Conservation (phyloP, 2,888 invertebrate genomes). For the Barypeithes pellucidus region DNA sequence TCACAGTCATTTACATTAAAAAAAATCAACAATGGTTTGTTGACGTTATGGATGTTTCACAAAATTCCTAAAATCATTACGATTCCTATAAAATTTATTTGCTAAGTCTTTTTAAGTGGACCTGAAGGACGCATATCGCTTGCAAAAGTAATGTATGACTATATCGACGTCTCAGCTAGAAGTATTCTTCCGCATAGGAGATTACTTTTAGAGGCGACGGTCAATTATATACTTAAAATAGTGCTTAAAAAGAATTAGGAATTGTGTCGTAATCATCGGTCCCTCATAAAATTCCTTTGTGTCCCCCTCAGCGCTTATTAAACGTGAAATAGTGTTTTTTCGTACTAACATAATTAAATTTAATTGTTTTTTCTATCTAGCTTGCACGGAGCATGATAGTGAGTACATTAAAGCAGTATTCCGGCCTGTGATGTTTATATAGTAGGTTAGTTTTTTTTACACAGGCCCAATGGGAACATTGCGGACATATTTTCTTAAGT, state of each 20-base stretch:
- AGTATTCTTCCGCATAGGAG: no score
- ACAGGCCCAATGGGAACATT: no score
- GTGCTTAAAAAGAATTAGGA: neutral
- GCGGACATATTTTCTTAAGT: no score
- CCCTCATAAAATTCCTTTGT: slow-evolving; percentile 6
- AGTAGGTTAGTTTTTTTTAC: neutral
- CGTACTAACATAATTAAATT: slow-evolving; percentile 14
- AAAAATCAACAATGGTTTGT: slow-evolving; percentile 27
- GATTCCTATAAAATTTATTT: neutral
- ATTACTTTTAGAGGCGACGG: neutral
- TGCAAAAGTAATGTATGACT: no score
- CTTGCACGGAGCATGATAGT: slow-evolving; percentile 95
- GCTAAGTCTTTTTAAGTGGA: neutral
- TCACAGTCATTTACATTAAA: slow-evolving; percentile 42
- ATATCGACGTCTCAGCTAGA: no score
- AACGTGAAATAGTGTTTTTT: slow-evolving; percentile 2
- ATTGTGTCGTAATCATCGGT: neutral
- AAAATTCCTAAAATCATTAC: slow-evolving; percentile 1
- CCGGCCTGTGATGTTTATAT: neutral
- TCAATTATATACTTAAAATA: neutral
- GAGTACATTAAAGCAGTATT: slow-evolving; percentile 75
- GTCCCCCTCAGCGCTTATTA: slow-evolving; percentile 8
- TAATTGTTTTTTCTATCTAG: slow-evolving; percentile 72
- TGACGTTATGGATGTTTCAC: slow-evolving; percentile 25
- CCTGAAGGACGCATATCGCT: no score